Evolutionary conservation across 2,888 invertebrate genomes (phyloP).

Genomic region (Baronia brevicornis): DNA sequence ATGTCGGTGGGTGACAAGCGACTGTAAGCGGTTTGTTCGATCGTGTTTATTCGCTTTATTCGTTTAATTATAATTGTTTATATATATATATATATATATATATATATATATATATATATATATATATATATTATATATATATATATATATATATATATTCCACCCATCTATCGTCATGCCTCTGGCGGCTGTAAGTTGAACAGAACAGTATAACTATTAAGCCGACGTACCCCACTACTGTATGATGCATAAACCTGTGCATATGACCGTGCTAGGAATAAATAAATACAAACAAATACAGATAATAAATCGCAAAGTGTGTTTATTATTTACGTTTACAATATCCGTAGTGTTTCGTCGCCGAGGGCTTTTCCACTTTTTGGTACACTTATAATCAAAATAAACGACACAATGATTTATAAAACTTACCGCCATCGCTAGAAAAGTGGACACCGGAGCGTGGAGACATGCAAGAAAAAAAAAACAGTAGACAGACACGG

Average conservation of each 20-base stretch:
- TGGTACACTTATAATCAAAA: constrained; percentile 57
- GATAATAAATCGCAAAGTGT: constrained; percentile 22
- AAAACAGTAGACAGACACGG: background rate
- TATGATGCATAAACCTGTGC: background rate
- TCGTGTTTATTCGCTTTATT: no score
- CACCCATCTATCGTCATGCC: no score
- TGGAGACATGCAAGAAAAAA: constrained; percentile 9
- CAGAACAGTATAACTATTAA: no score
- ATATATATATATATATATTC: no score
- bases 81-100: no score
- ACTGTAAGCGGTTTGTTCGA: no score
- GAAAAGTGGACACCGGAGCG: constrained; percentile 31
- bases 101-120: no score
- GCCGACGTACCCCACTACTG: no score
- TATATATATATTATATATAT: no score
- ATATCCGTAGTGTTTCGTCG: constrained; percentile 26
- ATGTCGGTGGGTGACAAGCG: no score
- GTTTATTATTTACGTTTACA: constrained; percentile 62
- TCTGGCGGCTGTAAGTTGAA: no score
- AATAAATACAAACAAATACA: constrained; percentile 1
- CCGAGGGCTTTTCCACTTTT: constrained; percentile 37
- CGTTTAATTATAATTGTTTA: no score
- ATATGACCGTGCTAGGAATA: background rate
- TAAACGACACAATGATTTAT: constrained; percentile 29
- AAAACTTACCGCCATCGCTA: constrained; percentile 16